These are phyloP conservation scores for Gallinago paraguaiae DNA, from an alignment of 2,113 vertebrate species.

Conservation along the genomic window DNA sequence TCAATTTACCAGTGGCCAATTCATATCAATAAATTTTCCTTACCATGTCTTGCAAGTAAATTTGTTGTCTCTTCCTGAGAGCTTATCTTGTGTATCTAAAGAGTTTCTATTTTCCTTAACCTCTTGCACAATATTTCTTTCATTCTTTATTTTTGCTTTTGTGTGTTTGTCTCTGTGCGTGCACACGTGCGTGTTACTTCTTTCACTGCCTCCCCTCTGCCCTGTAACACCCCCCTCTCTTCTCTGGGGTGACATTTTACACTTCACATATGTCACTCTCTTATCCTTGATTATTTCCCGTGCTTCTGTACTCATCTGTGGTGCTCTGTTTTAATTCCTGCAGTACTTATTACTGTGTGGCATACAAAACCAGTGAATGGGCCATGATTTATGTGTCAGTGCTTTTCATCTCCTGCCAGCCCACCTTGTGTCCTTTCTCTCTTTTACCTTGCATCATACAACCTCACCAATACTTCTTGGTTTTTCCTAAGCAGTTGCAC, in stretches of 20 bases:
- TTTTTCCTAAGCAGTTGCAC: not conserved
- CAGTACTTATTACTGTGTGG: not conserved
- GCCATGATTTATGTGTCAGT: not conserved
- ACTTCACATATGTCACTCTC: not conserved
- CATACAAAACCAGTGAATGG: not conserved
- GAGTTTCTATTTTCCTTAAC: slow-evolving; percentile 16
- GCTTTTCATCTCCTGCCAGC: not conserved
- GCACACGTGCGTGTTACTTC: not conserved
- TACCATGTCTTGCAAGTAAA: not conserved
- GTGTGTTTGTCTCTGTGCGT: not conserved
- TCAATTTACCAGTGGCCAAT: not conserved
- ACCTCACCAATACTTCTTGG: not conserved
- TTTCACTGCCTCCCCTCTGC: not conserved
- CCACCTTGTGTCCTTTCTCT: not conserved
- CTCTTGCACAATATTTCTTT: slow-evolving; percentile 6
- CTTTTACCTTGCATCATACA: not conserved
- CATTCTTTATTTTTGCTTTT: not conserved
- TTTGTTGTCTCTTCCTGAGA: not conserved
- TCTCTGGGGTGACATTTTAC: not conserved
- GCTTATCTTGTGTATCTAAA: not conserved
- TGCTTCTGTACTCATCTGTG: not conserved
- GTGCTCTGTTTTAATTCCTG: not conserved
- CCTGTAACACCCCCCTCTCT: not conserved
- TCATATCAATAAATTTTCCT: slow-evolving; percentile 42
- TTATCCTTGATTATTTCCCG: not conserved